phyloP scores from a whole-genome alignment of 2,888 invertebrate genomes.

The Pherbina coryleti region DNA sequence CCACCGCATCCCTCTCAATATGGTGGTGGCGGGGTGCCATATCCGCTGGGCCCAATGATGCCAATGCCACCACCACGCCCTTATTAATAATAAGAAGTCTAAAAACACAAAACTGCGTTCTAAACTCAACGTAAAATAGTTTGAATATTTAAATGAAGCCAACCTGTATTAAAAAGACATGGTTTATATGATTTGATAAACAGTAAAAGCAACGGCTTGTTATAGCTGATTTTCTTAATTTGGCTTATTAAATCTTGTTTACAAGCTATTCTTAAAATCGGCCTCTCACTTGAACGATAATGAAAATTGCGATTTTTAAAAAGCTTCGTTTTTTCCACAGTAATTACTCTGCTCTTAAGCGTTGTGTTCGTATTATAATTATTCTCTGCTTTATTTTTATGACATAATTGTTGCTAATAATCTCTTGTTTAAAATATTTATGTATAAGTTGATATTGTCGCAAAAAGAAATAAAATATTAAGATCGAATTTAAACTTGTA shows the following conservation, averaged over 20 bases:
- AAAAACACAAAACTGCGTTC: neutral
- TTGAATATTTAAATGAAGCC: neutral
- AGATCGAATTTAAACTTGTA: neutral
- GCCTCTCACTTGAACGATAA: too few species aligned
- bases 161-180: neutral
- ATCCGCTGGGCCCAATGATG: constrained; percentile 77
- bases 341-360: neutral
- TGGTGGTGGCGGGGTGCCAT: constrained; percentile 62
- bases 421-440: neutral
- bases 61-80: constrained; percentile 89
- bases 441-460: neutral
- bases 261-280: too few species aligned
- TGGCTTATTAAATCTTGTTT: neutral
- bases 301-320: too few species aligned
- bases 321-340: too few species aligned
- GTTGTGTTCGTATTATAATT: neutral
- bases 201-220: neutral
- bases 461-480: neutral
- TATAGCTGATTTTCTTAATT: neutral
- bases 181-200: neutral
- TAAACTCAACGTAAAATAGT: neutral
- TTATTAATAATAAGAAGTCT: constrained; percentile 49
- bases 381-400: neutral
- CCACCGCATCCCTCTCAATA: constrained; percentile 49
- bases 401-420: neutral